Base-by-base conservation (phyloP, 2,797 vertebrate species). In the Enoplosus armatus region DNA sequence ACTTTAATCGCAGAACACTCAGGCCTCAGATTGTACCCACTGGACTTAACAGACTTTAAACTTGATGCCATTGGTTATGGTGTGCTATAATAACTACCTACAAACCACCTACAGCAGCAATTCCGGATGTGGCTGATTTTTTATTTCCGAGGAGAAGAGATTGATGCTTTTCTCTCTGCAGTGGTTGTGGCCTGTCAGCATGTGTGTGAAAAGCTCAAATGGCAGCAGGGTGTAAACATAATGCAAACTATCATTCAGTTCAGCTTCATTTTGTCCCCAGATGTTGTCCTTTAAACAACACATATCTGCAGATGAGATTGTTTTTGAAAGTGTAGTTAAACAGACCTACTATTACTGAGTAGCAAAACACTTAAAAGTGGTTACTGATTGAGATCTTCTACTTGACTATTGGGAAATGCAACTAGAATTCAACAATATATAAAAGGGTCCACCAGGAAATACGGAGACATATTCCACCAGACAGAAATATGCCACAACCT, bases 11-110 rank as follows among this genome's bases (percentile, higher is more conserved):
- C 55, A 54, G 18, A 67, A 62, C 62, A 61, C 26, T 58, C 20
- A 54, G 59, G n/a, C 70, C 65, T 75, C 26, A 75, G 45, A 71
- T 35, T 64, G 33, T 4, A 66, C 18, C 60, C 60, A 75, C 66
- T 86, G 70, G 58, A 73, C 54, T 71, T 69, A 73, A 78, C 50
- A 74, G 51, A 76, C 74, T 61, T 87, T 79, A 45, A 77, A 85
- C 74, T 63, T 53, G 31, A 67, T 71, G 71, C 61, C 26, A 54
- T 55, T 69, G 64, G 75, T 77, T 87, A 89, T 58, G 59, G 83
- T 74, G 65, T 12, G 3, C 59, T 69, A 20, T 51, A 83, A 85
- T 84, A 86, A 80, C 75, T 43, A 77, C 56, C 56, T 58, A 20
- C 43, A 72, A 76, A 77, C 48, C 27, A 66, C 58, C 79, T 86